Conservation (phyloP, 2,113 vertebrate species). For the Mirza zaza region DNA sequence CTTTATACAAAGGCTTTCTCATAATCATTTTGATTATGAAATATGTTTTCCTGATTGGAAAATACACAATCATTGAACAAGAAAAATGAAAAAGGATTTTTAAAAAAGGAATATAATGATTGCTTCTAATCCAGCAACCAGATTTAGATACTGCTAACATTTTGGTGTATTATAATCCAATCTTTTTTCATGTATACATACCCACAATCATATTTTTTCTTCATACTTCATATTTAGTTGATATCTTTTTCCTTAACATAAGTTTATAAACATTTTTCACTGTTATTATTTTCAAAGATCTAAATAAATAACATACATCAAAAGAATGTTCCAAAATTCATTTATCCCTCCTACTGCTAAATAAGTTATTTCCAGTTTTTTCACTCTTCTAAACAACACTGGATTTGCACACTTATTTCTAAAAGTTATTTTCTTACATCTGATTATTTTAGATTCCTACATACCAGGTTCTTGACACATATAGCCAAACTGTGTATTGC, state of each 20-base stretch:
- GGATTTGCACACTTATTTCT: background rate
- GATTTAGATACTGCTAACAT: background rate
- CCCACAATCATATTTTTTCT: background rate
- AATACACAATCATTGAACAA: background rate
- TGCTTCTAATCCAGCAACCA: background rate
- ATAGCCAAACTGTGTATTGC: background rate
- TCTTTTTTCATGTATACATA: background rate
- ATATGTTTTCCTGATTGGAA: slow-evolving; percentile 23
- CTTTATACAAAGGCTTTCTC: background rate
- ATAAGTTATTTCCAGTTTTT: background rate
- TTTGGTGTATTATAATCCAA: background rate
- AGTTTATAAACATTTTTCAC: background rate
- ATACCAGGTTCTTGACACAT: background rate
- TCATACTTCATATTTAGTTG: background rate
- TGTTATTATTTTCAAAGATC: background rate
- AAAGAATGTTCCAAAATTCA: background rate
- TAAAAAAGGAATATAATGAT: background rate
- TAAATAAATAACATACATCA: background rate
- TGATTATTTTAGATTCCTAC: background rate
- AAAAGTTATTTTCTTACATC: background rate
- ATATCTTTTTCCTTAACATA: background rate
- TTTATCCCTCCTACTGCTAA: background rate
- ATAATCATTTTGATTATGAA: background rate
- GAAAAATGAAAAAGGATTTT: background rate
- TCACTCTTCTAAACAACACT: background rate